phyloP scores from a whole-genome alignment of 2,797 vertebrate species.

The Oreochromis grahami region DNA sequence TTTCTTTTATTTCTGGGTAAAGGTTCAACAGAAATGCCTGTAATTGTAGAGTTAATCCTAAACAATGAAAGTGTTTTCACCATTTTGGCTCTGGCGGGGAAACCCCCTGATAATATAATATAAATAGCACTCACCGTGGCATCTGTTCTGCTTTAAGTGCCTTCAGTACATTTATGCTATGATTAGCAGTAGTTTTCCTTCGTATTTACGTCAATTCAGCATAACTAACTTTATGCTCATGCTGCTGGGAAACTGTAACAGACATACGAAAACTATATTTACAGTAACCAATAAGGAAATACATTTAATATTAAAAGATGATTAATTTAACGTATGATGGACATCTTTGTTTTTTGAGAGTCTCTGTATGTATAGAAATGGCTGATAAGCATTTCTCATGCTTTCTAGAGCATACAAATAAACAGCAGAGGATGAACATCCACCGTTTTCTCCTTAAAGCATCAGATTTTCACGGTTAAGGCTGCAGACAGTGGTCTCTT shows the following conservation, averaged over 20 bases:
- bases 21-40: neutral
- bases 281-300: neutral
- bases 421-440: neutral
- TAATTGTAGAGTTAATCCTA: neutral
- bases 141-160: neutral
- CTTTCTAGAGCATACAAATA: neutral
- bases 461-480: neutral
- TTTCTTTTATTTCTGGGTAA: neutral
- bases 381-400: neutral
- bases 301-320: neutral
- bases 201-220: neutral
- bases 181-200: neutral
- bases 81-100: neutral
- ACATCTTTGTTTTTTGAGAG: neutral
- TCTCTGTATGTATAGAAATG: neutral
- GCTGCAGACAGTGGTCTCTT: neutral
- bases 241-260: neutral
- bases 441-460: neutral
- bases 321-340: neutral
- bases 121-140: neutral
- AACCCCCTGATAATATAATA: neutral
- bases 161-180: neutral
- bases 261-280: neutral
- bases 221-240: neutral
- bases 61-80: neutral